These are phyloP conservation scores for Enteromius radiatus DNA, from an alignment of 2,797 vertebrate species.

Conservation along the genomic window DNA sequence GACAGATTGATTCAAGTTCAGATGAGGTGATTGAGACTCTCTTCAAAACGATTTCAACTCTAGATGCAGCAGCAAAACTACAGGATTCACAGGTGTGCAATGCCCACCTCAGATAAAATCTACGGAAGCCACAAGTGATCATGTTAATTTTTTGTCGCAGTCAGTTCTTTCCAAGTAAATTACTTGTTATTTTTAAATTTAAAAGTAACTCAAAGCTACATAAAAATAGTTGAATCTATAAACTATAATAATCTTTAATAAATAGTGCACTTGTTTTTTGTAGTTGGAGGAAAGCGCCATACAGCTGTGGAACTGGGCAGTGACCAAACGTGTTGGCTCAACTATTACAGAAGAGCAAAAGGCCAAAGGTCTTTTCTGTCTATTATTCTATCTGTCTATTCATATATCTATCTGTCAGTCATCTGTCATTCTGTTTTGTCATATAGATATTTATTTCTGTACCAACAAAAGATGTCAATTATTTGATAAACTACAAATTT, in stretches of 20 bases:
- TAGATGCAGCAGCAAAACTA: slow-evolving; percentile 66
- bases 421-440: not conserved
- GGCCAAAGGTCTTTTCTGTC: slow-evolving; percentile 80
- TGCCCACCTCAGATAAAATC: not conserved
- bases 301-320: slow-evolving; percentile 92
- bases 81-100: slow-evolving; percentile 75
- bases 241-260: not conserved
- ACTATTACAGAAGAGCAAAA: slow-evolving; percentile 79
- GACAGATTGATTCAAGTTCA: slow-evolving; percentile 62
- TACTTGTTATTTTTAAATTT: not conserved
- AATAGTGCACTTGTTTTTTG: not conserved
- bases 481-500: slow-evolving; percentile 9
- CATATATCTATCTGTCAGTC: not conserved
- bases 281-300: slow-evolving; percentile 88
- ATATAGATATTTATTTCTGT: not conserved
- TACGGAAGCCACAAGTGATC: not conserved
- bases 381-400: not conserved
- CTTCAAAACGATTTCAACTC: slow-evolving; percentile 72
- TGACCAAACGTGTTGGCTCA: slow-evolving; percentile 76
- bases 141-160: not conserved
- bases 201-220: not conserved
- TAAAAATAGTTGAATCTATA: no score
- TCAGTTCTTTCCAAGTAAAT: not conserved
- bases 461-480: slow-evolving; percentile 3
- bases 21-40: slow-evolving; percentile 80